Base-by-base conservation (phyloP, 2,888 invertebrate genomes). In the Marasmarcha lunaedactyla region DNA sequence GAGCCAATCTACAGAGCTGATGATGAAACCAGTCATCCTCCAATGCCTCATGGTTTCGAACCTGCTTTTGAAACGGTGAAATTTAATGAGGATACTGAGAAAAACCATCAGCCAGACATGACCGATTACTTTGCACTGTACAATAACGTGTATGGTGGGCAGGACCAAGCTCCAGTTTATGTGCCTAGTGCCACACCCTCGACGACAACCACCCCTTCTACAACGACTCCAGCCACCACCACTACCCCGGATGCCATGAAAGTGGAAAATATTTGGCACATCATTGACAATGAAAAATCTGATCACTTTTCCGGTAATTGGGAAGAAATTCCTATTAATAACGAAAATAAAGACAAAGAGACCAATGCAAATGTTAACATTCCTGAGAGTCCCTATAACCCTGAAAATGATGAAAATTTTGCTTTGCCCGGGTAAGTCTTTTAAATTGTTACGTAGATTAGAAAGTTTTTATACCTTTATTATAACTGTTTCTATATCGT, bases 241-340 rank as follows among this genome's bases (percentile, higher is more conserved):
- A 71, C 62, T 7, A 52, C 54, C 2, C 39, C 54, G 2, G 48
- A 52, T 10, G 50, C 62, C n/a, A 51, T 57, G 26, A 67, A 67
- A 38, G 63, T 79, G 6, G 63, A 78, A 53, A 70, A 79, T 47
- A 70, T 83, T 50, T 83, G 83, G 83, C 79, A 83, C 41, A 71
- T 83, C 27, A 83, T 83, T 38, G 78, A 83, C 39, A 73, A 52
- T 37, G 71, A 81, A 48, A 83, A 78, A 54, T 56, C 59, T 30
- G 57, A 71, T 26, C 58, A 74, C 39, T 57, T 63, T 47, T 48
- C 60, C 35, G 67, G 63, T 9, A 57, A 60, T 27, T 78, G 79
- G 81, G 57, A 78, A 46, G 78, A 78, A 55, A 55, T 65, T 36
- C 47, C 62, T 1, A 38, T 72, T 7, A 49, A 50, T 35, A 44